These are phyloP conservation scores for Gasterosteus nipponicus DNA, from an alignment of 2,113 vertebrate genomes.

Conservation along the genomic window DNA sequence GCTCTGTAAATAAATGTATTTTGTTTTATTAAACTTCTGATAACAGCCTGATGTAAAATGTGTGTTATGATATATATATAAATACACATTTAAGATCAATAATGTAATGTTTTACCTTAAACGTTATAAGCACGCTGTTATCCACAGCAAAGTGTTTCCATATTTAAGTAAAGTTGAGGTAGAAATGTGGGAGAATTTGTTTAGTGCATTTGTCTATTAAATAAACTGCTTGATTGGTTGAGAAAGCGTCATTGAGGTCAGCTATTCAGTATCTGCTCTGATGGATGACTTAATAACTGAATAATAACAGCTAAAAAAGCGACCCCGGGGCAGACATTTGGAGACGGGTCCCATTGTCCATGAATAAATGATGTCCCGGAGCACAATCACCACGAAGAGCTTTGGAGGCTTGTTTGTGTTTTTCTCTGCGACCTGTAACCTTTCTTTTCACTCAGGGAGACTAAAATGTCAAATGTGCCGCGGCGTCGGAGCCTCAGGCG, in stretches of 20 bases:
- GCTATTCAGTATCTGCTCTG: conserved; percentile 7
- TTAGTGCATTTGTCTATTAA: background rate
- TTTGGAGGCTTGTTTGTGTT: conserved; percentile 39
- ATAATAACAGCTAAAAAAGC: conserved; percentile 11
- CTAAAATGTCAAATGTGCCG: conserved; percentile 73
- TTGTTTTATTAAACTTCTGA: background rate
- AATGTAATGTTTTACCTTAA: background rate
- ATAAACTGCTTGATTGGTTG: background rate
- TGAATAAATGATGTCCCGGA: conserved; percentile 71
- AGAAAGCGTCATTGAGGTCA: background rate
- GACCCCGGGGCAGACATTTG: conserved; percentile 41
- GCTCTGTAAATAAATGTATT: background rate
- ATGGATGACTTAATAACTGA: conserved; percentile 19
- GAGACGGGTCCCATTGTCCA: conserved; percentile 46
- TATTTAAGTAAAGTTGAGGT: background rate
- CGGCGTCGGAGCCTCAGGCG: conserved; percentile 49
- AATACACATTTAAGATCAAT: background rate
- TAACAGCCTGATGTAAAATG: background rate
- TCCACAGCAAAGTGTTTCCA: conserved; percentile 3
- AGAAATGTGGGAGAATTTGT: background rate
- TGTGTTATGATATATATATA: background rate
- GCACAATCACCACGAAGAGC: conserved; percentile 58
- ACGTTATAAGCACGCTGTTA: background rate
- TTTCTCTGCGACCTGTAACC: conserved; percentile 65
- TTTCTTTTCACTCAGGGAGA: conserved; percentile 69